phyloP scores from a whole-genome alignment of 2,113 vertebrate species.

The Eidolon helvum region DNA sequence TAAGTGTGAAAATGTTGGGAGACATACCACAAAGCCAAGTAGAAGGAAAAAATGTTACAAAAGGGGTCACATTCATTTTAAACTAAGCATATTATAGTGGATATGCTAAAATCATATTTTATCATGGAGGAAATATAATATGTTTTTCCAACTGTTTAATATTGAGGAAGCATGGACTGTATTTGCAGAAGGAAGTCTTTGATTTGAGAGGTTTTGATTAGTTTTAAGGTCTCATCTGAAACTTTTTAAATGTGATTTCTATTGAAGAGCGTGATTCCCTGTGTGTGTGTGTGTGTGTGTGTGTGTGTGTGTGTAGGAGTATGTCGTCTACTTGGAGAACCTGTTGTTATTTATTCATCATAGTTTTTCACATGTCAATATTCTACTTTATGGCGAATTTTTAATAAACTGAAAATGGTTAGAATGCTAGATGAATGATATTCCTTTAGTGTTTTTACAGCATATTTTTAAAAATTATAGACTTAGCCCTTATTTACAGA shows the following conservation, averaged over 20 bases:
- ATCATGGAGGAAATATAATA: not conserved
- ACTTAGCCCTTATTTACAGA: not conserved
- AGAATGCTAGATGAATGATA: not conserved
- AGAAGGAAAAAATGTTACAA: not conserved
- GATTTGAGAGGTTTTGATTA: not conserved
- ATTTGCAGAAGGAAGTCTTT: not conserved
- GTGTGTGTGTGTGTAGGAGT: rapidly evolving
- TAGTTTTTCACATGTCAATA: not conserved
- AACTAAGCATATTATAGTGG: not conserved
- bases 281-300: not conserved
- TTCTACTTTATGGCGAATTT: not conserved
- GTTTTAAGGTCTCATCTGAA: constrained; percentile 17
- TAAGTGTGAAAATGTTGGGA: not conserved
- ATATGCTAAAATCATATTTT: constrained; percentile 1
- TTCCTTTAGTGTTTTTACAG: not conserved
- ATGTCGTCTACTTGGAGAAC: rapidly evolving
- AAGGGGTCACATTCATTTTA: not conserved
- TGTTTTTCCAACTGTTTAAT: constrained; percentile 1
- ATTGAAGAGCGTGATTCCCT: not conserved
- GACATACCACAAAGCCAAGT: not conserved
- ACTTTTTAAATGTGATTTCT: not conserved
- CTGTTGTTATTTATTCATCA: not conserved
- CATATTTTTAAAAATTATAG: not conserved
- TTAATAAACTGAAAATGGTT: not conserved
- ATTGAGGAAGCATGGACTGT: not conserved